Evolutionary conservation across 1,140 invertebrate species (phyloP).

Genomic region (Hestina assimilis): DNA sequence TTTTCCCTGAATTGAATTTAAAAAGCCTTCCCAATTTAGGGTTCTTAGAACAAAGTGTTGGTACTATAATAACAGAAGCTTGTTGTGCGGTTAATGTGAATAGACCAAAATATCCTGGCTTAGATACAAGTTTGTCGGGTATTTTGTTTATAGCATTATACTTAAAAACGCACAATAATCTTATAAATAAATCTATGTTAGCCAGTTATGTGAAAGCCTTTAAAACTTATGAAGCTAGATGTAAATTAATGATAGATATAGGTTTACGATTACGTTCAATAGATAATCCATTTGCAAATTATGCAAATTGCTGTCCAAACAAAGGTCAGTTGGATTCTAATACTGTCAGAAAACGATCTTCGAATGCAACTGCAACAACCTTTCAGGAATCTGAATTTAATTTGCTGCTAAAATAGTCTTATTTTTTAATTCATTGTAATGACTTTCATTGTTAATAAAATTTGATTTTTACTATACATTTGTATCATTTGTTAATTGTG

Average conservation of each 20-base stretch:
- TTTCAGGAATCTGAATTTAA: not conserved
- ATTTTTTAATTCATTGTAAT: not conserved
- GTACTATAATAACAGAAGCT: slow-evolving; percentile 71
- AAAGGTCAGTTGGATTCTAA: slow-evolving; percentile 17
- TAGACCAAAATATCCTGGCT: slow-evolving; percentile 79
- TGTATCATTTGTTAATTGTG: not conserved
- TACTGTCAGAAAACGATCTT: slow-evolving; percentile 29
- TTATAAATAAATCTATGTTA: slow-evolving; percentile 31
- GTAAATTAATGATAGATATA: slow-evolving; percentile 57
- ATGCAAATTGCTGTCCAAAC: slow-evolving; percentile 60
- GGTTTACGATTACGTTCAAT: slow-evolving; percentile 63
- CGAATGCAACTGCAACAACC: slow-evolving; percentile 6
- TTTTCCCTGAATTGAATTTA: slow-evolving; percentile 61
- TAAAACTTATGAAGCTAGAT: slow-evolving; percentile 57
- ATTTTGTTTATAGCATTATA: slow-evolving; percentile 76
- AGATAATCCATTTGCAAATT: slow-evolving; percentile 65
- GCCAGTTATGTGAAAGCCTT: slow-evolving; percentile 58
- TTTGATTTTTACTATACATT: too few species aligned
- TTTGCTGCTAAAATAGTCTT: not conserved
- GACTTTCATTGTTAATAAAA: too few species aligned
- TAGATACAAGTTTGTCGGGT: slow-evolving; percentile 69
- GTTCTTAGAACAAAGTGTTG: slow-evolving; percentile 80
- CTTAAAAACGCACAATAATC: slow-evolving; percentile 77
- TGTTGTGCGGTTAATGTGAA: slow-evolving; percentile 69
- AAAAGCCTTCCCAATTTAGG: slow-evolving; percentile 76